Evolutionary conservation across 2,888 invertebrate species (phyloP), one percentile per base, ranked within the genome.

Genomic region (Plebejus melissa): DNA sequence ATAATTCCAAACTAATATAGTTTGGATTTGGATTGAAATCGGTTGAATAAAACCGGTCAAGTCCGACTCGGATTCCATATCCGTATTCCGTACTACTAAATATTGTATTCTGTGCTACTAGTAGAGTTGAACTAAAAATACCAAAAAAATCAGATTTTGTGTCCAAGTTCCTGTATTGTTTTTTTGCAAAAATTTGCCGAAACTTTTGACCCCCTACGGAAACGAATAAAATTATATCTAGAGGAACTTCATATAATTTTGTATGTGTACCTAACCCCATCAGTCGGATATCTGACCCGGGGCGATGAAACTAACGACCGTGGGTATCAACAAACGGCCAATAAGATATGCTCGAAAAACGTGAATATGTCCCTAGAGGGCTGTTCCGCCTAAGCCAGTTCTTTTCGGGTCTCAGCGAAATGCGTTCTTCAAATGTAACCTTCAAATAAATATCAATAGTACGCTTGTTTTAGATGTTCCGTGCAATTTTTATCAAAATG

Each of bases 261-360:
- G 50, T 72, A 38, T 74, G 74, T 38, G 41, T 38, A 41, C 28
- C 77, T 77, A 80, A 80, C 79, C 79, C 79, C 76, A 83, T 81
- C 81, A 81, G 80, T 81, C 82, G 77, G 82, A 83, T 80, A 79
- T 82, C 84, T 87, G 87, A 88, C 90, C 89, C 88, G 84, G 85
- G 82, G 90, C 93, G 93, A 94, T 93, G 94, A 94, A 94, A 92
- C 89, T 92, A 94, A 94, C 93, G 89, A 88, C 86, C 90, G 87
- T 80, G 85, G 91, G 93, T 88, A 93, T 90, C 90, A 93, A 93
- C 94, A 93, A 91, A 94, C 89, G 93, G 87, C 92, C 93, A 89
- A 93, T 94, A 94, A 93, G 93, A 94, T 94, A 94, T 94, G 93
- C 93, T 65, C 91, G 88, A 91, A 91, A 91, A 93, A 91, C 93